phyloP scores from a whole-genome alignment of 1,140 invertebrate species.

The Tetramorium alpestre region DNA sequence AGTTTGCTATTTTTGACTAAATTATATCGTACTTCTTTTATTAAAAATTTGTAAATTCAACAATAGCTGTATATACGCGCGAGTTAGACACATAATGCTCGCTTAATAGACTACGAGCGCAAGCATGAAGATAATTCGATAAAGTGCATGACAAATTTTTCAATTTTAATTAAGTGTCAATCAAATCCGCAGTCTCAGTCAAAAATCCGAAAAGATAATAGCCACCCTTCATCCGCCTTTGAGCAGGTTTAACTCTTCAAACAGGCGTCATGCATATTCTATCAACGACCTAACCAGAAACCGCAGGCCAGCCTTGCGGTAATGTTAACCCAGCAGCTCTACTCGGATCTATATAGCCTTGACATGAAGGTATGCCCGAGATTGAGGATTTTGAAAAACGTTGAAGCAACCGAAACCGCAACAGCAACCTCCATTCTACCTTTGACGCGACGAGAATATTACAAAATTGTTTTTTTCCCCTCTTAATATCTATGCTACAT shows the following conservation, averaged over 20 bases:
- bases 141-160: slow-evolving; percentile 14
- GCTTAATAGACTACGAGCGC: not conserved
- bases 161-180: slow-evolving; percentile 34
- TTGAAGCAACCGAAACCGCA: slow-evolving; percentile 50
- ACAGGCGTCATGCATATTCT: slow-evolving; percentile 80
- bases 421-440: slow-evolving; percentile 29
- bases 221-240: slow-evolving; percentile 53
- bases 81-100: not conserved
- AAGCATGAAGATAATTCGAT: not conserved
- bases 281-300: slow-evolving; percentile 77
- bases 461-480: not conserved
- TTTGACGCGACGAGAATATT: slow-evolving; percentile 54
- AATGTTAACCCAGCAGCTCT: slow-evolving; percentile 74
- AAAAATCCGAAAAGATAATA: slow-evolving; percentile 53
- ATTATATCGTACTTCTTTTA: not conserved
- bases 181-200: slow-evolving; percentile 16
- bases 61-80: not conserved
- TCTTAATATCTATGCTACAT: not conserved
- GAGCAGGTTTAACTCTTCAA: slow-evolving; percentile 77
- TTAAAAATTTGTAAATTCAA: not conserved
- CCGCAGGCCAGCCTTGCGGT: slow-evolving; percentile 74
- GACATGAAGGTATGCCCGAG: slow-evolving; percentile 47
- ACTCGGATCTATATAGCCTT: slow-evolving; percentile 67
- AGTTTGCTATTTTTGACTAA: not conserved
- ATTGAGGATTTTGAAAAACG: slow-evolving; percentile 72